Percentiles rank a stretch among this genome's conserved stretches.
Conservation (phyloP, 2,113 vertebrate genomes). For the Montifringilla adamsi region DNA sequence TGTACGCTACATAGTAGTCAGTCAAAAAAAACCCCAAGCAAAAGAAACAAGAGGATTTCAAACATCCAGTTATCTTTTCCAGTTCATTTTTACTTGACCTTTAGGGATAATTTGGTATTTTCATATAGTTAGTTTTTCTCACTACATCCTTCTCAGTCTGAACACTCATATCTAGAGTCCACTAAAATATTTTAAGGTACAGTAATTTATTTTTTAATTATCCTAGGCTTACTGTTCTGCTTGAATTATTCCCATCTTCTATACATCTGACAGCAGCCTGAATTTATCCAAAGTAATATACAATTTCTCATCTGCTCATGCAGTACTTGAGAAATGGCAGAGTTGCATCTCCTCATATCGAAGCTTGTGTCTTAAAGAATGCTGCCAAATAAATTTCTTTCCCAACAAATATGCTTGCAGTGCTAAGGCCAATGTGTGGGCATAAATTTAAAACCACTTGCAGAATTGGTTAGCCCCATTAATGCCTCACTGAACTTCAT, state of each 20-base stretch:
- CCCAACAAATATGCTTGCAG: not conserved
- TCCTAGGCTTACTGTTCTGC: not conserved
- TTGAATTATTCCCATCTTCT: not conserved
- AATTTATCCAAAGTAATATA: not conserved
- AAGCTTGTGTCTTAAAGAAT: not conserved
- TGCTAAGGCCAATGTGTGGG: not conserved
- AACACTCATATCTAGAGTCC: not conserved
- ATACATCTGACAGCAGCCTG: not conserved
- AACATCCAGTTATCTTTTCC: not conserved
- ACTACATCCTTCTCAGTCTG: not conserved
- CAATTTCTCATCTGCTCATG: not conserved
- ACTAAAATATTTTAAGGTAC: not conserved
- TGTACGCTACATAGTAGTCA: not conserved
- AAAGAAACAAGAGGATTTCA: not conserved
- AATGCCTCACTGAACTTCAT: not conserved
- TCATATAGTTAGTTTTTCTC: not conserved
- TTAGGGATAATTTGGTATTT: not conserved
- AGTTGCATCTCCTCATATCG: not conserved
- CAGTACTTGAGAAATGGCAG: not conserved
- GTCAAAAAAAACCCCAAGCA: not conserved
- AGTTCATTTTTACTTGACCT: not conserved
- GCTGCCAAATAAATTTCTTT: not conserved
- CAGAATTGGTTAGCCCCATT: not conserved
- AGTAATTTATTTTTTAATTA: not conserved
- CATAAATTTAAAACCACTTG: not conserved